Evolutionary conservation across 2,797 vertebrate genomes (phyloP), one percentile per base, ranked within the genome.

Genomic region (Crocidura indochinensis): DNA sequence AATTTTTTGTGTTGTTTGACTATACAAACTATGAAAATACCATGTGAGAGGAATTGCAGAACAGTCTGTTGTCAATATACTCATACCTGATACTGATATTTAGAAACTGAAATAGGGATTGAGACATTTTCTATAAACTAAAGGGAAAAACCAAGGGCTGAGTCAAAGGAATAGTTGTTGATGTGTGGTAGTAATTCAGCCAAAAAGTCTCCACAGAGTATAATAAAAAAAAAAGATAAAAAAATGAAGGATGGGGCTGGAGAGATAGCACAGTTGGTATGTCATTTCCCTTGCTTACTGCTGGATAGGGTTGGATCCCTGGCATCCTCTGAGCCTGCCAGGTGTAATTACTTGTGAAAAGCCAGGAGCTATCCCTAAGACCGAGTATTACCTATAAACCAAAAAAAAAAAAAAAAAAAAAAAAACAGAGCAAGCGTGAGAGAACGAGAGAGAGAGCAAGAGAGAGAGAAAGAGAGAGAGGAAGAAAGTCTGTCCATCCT

Each of bases 1-100:
- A 19, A 94, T 27, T n/a, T n/a, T 67, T 67, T 78, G 22, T 74
- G 6, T 74, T 77, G 87, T 89, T 31, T 53, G 6, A 73, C 79
- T 56, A 84, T 19, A 69, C 29, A 76, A 83, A 82, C 60, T 62
- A 62, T 71, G 22, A 87, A 95, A 89, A 84, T 49, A 75, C 11
- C 17, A 24, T 19, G 27, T 76, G 29, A 72, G 53, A 87, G 46
- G 56, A 82, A 91, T 49, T 85, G n/a, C 4, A 88, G 60, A 90
- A 29, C 19, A 74, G 53, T 71, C 65, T 17, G 22, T 64, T 90
- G 51, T 24, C 87, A 78, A 90, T 46, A 62, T 46, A 20, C 88
- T 46, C 81, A 10, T 69, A 69, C 31, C n/a, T n/a, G 38, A 7
- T 64, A 60, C 51, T 38, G 46, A 38, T 72, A 49, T 60, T 62